Base-by-base conservation (phyloP, 2,888 invertebrate genomes). In the Latrodectus hesperus region DNA sequence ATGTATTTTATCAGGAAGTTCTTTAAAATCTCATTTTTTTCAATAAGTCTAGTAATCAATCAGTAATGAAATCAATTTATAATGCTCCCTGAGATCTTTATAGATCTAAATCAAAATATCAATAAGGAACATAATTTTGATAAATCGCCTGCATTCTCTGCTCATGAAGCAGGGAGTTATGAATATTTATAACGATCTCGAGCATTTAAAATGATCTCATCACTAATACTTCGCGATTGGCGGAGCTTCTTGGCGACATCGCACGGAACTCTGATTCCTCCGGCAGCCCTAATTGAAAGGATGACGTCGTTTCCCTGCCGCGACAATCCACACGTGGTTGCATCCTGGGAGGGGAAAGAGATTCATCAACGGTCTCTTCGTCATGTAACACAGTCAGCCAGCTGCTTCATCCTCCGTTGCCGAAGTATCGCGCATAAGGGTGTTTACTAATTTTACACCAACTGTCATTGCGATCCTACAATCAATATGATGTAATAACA, bases 241-340 rank as follows among this genome's bases (percentile, higher is more conserved):
- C 55, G 55, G 16, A 5, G 55, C 22, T 55, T 2, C 12, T 55
- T 55, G 55, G 55, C 55, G 55, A 2, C 55, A 55, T 55, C 6
- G 55, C 55, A 55, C 55, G 14, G 11, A 55, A 55, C 55, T 55
- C 16, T 16, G 55, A 55, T 55, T 55, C 55, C 11, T 55, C 55
- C 55, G 73, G 81, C 81, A 81, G 72, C 81, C 81, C 73, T 38
- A 9, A 49, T 16, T 60, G 53, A 65, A n/a, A 38, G 78, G 52
- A 52, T 65, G 81, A 80, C 79, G 81, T 67, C 52, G 73, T 67
- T 52, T 51, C 73, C 64, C 72, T 51, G 80, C 73, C 73, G 81
- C 81, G 74, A 81, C 81, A 81, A 73, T 74, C 74, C 81, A 81
- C 81, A 81, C 81, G 81, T 81, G 81, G 81, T 81, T 73, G 81